phyloP scores from a whole-genome alignment of 1,140 invertebrate genomes.

The Polypedilum pembai region DNA sequence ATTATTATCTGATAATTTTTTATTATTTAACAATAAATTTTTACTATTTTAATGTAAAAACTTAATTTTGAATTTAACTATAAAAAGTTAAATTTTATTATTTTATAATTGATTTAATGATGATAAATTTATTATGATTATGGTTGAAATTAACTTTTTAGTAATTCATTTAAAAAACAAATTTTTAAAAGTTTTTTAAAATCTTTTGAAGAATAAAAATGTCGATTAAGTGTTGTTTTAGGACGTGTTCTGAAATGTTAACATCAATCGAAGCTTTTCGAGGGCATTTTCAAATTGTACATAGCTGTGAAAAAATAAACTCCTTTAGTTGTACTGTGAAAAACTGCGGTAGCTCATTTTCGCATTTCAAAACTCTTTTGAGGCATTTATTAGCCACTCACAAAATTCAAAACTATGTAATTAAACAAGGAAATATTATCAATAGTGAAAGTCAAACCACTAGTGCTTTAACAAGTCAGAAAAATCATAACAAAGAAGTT shows the following conservation, averaged over 20 bases:
- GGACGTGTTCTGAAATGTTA: background rate
- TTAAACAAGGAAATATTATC: background rate
- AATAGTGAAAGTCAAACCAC: no score
- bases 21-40: no score
- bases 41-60: no score
- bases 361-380: background rate
- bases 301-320: background rate
- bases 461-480: no score
- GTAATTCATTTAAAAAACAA: no score
- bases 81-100: no score
- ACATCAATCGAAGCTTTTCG: background rate
- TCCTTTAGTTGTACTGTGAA: background rate
- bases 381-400: background rate
- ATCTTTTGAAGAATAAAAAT: background rate
- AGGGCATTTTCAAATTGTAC: background rate
- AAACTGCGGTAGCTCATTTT: background rate
- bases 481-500: background rate
- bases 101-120: no score
- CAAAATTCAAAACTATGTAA: background rate
- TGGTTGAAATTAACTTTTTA: no score
- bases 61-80: no score
- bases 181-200: no score
- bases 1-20: no score
- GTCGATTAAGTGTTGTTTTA: background rate
- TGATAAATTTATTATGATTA: no score